phyloP scores from a whole-genome alignment of 2,113 vertebrate species.

The Aplodontia rufa region DNA sequence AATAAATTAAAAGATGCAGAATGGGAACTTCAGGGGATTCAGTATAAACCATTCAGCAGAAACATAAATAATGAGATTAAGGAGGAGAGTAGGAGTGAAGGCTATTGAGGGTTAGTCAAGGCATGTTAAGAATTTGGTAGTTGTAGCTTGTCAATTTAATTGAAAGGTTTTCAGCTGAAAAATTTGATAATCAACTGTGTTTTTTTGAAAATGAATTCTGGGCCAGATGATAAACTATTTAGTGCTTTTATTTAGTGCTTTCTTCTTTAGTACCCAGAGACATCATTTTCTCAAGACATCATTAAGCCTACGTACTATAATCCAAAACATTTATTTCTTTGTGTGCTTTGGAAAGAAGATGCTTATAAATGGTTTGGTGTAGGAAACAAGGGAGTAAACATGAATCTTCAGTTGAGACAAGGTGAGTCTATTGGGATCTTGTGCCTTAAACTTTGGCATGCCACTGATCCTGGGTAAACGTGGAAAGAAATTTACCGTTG shows the following conservation, averaged over 20 bases:
- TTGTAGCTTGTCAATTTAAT: not conserved
- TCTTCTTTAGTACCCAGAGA: not conserved
- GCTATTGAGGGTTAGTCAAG: not conserved
- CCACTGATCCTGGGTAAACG: not conserved
- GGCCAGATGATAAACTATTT: not conserved
- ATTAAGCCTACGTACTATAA: not conserved
- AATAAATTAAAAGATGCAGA: not conserved
- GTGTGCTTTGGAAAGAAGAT: not conserved
- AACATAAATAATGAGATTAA: not conserved
- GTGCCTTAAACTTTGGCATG: not conserved
- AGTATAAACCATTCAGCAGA: not conserved
- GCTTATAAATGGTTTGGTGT: not conserved
- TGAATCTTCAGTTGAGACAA: not conserved
- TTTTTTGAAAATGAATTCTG: conserved; percentile 1
- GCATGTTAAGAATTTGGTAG: not conserved
- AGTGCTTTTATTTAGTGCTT: conserved; percentile 1
- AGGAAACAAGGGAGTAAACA: not conserved
- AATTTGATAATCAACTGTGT: not conserved
- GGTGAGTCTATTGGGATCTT: not conserved
- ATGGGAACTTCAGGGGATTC: not conserved
- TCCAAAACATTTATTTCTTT: conserved; percentile 3
- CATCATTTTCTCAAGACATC: not conserved
- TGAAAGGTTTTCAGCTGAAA: not conserved
- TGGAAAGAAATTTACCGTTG: not conserved
- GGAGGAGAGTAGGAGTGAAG: not conserved